Evolutionary conservation across 2,113 vertebrate genomes (phyloP).

Genomic region (Zosterops japonicus): DNA sequence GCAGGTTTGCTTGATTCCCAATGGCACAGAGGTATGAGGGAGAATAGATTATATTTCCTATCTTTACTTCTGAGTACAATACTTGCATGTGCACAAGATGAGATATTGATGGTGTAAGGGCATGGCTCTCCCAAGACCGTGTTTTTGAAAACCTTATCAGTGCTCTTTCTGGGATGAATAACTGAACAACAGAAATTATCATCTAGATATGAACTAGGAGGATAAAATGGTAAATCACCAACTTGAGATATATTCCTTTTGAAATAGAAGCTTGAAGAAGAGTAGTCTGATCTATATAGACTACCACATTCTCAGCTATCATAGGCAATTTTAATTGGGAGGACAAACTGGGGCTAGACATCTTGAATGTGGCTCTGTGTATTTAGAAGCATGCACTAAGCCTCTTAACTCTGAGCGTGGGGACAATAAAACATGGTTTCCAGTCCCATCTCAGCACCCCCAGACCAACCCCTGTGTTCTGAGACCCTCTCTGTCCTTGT

Average conservation of each 20-base stretch:
- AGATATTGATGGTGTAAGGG: background rate
- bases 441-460: background rate
- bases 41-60: background rate
- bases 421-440: background rate
- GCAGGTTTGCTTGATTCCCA: background rate
- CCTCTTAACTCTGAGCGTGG: background rate
- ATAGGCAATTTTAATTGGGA: background rate
- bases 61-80: background rate
- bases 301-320: background rate
- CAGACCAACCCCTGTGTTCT: background rate
- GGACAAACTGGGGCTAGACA: background rate
- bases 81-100: background rate
- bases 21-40: background rate
- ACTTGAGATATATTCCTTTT: background rate
- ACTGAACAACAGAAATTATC: background rate
- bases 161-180: background rate
- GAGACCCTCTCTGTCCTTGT: background rate
- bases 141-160: background rate
- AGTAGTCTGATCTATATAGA: background rate
- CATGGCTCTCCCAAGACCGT: background rate
- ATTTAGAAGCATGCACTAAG: background rate
- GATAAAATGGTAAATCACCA: background rate
- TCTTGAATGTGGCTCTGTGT: background rate
- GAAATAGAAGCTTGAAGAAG: background rate
- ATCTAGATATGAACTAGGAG: background rate